These are phyloP conservation scores for Zoanthus sociatus DNA, from an alignment of 92 coral and sea anemone species.

Conservation along the genomic window DNA sequence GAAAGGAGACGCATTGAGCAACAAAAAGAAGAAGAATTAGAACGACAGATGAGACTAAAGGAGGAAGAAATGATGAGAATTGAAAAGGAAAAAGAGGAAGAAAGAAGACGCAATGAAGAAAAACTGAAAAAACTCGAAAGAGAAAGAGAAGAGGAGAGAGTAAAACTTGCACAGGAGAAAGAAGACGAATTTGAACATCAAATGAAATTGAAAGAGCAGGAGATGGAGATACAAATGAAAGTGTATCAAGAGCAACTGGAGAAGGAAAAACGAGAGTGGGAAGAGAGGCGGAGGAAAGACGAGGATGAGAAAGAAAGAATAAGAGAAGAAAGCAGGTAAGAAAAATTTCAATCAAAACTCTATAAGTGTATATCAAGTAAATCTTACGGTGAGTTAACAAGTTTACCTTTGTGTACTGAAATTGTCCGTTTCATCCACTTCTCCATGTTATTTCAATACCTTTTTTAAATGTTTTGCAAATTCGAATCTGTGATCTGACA, in stretches of 20 bases:
- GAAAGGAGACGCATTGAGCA: conserved; percentile 63
- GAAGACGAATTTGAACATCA: conserved; percentile 85
- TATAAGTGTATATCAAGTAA: too few relatives aligned
- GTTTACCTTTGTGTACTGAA: background rate
- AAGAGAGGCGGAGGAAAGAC: conserved; percentile 58
- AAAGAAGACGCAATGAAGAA: conserved; percentile 75
- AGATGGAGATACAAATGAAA: conserved; percentile 75
- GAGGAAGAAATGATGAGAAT: conserved; percentile 75
- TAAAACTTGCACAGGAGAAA: conserved; percentile 62
- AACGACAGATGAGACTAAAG: conserved; percentile 73
- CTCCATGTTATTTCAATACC: background rate
- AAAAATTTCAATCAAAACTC: background rate
- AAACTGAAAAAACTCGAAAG: conserved; percentile 54
- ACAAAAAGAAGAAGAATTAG: conserved; percentile 78
- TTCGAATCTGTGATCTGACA: background rate
- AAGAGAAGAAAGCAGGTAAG: conserved; percentile 63
- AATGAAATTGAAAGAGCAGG: conserved; percentile 81
- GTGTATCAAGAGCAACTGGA: conserved; percentile 76
- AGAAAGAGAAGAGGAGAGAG: conserved; percentile 50
- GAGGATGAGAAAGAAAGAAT: conserved; percentile 69
- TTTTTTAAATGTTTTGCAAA: background rate
- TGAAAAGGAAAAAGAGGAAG: conserved; percentile 70
- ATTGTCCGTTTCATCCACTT: background rate
- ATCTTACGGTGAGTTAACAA: background rate
- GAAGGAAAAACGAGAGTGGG: conserved; percentile 65